Percentiles rank a stretch among this genome's conserved stretches.
Conservation (phyloP, 2,113 vertebrate genomes). For the Cyphomyrus discorhynchus region DNA sequence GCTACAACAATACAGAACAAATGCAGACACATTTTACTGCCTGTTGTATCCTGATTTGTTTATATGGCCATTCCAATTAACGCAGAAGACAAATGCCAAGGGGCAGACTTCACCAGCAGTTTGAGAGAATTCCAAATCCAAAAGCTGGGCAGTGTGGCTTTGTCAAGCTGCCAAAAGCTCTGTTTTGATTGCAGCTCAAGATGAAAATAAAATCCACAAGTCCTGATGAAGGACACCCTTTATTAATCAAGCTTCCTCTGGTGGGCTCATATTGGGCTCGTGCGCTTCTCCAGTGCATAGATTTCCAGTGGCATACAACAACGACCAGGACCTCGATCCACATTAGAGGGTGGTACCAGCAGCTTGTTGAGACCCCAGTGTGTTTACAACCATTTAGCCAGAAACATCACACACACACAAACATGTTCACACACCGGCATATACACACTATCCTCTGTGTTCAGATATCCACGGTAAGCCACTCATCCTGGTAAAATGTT, state of each 20-base stretch:
- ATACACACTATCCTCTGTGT: neutral
- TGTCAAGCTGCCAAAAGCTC: neutral
- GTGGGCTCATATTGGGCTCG: neutral
- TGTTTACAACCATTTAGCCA: neutral
- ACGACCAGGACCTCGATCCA: neutral
- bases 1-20: neutral
- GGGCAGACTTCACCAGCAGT: neutral
- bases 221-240: neutral
- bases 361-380: neutral
- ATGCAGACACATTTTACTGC: neutral
- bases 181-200: constrained; percentile 19
- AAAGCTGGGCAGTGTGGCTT: neutral
- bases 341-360: neutral
- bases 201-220: neutral
- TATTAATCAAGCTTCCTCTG: neutral
- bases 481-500: neutral
- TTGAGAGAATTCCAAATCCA: neutral
- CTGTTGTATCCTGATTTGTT: neutral
- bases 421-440: neutral
- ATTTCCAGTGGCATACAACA: neutral
- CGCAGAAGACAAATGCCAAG: neutral
- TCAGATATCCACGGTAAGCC: neutral
- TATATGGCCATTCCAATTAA: constrained; percentile 5
- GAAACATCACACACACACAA: neutral
- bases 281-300: neutral